Base-by-base conservation (phyloP, 2,797 vertebrate species). In the Hozukius guyotensis region DNA sequence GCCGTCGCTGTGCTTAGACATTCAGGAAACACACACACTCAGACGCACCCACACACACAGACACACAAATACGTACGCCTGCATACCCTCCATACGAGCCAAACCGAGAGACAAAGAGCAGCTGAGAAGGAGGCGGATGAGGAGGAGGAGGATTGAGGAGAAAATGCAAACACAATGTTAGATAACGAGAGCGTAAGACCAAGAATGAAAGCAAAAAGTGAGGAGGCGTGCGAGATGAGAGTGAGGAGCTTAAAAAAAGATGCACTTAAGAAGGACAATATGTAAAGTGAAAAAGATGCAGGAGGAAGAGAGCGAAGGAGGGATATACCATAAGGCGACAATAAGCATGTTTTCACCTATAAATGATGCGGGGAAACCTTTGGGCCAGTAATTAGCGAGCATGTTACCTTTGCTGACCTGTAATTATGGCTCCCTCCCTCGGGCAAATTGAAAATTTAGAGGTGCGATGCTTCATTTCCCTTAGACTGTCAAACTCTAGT, bases 51-150 rank as follows among this genome's bases (percentile, higher is more conserved):
- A 64, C 82, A 69, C 77, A 70, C 72, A 70, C 82, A 87, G 59
- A 86, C 83, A 77, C 27, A 20, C 80, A 88, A 80, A 81, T 57
- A 74, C 66, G 52, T 59, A 87, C 27, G 75, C 84, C 72, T 75
- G 81, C 88, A 78, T 65, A 87, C 60, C 84, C 75, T 75, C 60
- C 65, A 60, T 65, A 70, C 53, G 55, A 83, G 80, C 85, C 88
- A 88, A 92, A 80, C 85, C 11, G 81, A 75, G 86, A 94, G 89
- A 93, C 89, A 92, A 92, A 92, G 87, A 92, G 86, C 92, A 92
- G 90, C 87, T 93, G 88, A 92, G 91, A 78, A 93, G 88, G 84
- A 93, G 92, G 93, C 82, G 92, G 89, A 88, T 82, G 88, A 92
- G 86, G 91, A 90, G 84, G 92, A 87, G 87, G 92, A 88, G 86